Conservation (phyloP, 2,888 invertebrate species). For the Pedicia rivosa region DNA sequence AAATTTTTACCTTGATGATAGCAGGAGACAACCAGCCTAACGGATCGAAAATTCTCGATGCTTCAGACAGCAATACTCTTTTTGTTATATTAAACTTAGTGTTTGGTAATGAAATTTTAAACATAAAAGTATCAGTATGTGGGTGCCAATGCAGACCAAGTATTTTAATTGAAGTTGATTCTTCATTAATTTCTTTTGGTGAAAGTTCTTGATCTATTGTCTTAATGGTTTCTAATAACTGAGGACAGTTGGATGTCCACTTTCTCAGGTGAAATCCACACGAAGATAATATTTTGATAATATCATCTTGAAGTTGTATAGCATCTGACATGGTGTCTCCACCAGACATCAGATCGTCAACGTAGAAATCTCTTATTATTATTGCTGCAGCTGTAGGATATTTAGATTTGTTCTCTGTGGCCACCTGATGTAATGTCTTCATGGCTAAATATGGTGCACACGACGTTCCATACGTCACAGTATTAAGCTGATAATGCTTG, state of each 20-base stretch:
- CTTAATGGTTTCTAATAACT: not conserved
- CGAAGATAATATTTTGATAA: constrained; percentile 5
- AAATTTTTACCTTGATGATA: not conserved
- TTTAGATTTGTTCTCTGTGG: constrained; percentile 8
- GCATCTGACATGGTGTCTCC: constrained; percentile 5
- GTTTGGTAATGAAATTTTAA: not conserved
- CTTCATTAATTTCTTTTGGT: not conserved
- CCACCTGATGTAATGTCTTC: constrained; percentile 9
- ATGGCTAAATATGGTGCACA: constrained; percentile 8
- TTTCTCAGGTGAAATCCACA: constrained; percentile 9
- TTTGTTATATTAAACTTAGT: too few species aligned
- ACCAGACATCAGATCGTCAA: constrained; percentile 12
- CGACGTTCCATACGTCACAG: constrained; percentile 7
- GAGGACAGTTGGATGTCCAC: constrained; percentile 3
- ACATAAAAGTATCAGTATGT: too few species aligned
- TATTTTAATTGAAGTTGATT: not conserved
- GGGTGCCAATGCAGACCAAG: too few species aligned
- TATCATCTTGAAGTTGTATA: constrained; percentile 7
- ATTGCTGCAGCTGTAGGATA: constrained; percentile 9
- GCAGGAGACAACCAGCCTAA: not conserved
- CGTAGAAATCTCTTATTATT: constrained; percentile 11
- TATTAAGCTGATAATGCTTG: constrained; percentile 5
- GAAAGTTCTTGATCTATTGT: too few species aligned
- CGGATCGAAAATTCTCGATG: not conserved
- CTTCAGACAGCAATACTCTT: not conserved